A percentile compares a stretch with the other conserved stretches of the same genome.
These are phyloP conservation scores for Crenichthys baileyi DNA, from an alignment of 2,797 vertebrate species.

Conservation along the genomic window DNA sequence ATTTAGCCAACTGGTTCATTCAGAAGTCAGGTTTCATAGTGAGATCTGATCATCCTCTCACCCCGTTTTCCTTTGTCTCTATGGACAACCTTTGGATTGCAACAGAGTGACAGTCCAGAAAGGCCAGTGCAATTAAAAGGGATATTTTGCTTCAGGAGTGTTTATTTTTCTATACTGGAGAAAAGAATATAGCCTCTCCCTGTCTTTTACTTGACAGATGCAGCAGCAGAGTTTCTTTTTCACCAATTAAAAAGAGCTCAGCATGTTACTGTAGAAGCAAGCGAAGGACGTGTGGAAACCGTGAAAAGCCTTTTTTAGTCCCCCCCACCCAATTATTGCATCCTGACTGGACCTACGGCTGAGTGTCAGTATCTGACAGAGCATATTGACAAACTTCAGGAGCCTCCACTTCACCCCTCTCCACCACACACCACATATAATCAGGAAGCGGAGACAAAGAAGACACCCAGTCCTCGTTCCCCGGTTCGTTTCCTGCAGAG, in stretches of 20 bases:
- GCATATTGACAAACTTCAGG: constrained; percentile 11
- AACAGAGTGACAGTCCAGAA: constrained; percentile 56
- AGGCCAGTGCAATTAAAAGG: constrained; percentile 76
- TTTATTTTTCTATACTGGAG: constrained; percentile 69
- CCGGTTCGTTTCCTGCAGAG: constrained; percentile 49
- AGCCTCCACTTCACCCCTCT: constrained; percentile 19
- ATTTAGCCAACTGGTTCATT: constrained; percentile 45
- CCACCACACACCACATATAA: constrained; percentile 32
- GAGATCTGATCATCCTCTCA: constrained; percentile 25
- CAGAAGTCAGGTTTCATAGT: constrained; percentile 57
- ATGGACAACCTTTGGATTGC: constrained; percentile 53
- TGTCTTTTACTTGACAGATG: constrained; percentile 42
- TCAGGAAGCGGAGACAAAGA: constrained; percentile 3
- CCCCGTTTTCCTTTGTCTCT: constrained; percentile 33
- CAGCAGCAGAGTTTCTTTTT: constrained; percentile 44
- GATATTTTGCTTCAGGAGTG: constrained; percentile 66
- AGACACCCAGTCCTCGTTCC: constrained; percentile 24
- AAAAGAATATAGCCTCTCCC: constrained; percentile 41
- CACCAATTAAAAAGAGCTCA: constrained; percentile 38
- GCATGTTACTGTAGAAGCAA: constrained; percentile 53
- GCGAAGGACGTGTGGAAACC: constrained; percentile 56
- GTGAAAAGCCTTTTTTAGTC: constrained; percentile 65
- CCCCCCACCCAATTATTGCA: neutral
- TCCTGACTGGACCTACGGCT: constrained; percentile 10
- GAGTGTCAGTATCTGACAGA: constrained; percentile 36